Evolutionary conservation across 2,888 invertebrate genomes (phyloP).

Genomic region (Apamea monoglypha): DNA sequence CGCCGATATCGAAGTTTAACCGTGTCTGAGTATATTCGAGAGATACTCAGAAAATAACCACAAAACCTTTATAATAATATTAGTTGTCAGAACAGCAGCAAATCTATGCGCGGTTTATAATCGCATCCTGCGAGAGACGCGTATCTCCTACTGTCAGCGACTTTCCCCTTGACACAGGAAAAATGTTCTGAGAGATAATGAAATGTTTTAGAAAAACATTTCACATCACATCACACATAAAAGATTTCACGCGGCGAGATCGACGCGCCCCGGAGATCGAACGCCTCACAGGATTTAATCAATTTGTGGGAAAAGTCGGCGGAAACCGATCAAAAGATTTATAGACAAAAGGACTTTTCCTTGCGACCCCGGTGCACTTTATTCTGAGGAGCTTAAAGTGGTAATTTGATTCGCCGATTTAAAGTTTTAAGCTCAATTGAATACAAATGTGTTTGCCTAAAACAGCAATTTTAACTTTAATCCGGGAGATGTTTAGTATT

Average conservation of each 20-base stretch:
- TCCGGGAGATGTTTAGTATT: conserved; percentile 34
- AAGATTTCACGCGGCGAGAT: conserved; percentile 47
- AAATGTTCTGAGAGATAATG: conserved; percentile 57
- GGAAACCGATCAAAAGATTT: conserved; percentile 69
- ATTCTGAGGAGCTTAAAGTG: conserved; percentile 26
- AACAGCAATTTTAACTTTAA: conserved; percentile 41
- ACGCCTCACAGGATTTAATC: conserved; percentile 65
- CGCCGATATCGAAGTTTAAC: neutral
- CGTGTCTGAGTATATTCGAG: neutral
- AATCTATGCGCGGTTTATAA: conserved; percentile 33
- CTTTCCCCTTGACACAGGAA: conserved; percentile 27
- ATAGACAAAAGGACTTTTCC: conserved; percentile 44
- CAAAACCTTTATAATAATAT: conserved; percentile 6
- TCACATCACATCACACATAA: neutral
- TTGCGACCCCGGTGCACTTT: conserved; percentile 25
- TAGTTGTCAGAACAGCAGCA: conserved; percentile 17
- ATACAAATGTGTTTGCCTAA: conserved; percentile 40
- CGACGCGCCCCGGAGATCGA: conserved; percentile 50
- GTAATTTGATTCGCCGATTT: conserved; percentile 48
- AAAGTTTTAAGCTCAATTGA: conserved; percentile 40
- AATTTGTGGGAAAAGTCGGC: conserved; percentile 68
- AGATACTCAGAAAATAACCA: conserved; percentile 4
- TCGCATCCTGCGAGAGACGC: conserved; percentile 18
- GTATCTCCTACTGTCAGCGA: conserved; percentile 16
- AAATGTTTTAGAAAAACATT: conserved; percentile 56